These are phyloP conservation scores for Aurelia aurita complex sp. Pacific DNA, from an alignment of 30 jellyfish, hydroid and myxozoan genomes.

Conservation along the genomic window DNA sequence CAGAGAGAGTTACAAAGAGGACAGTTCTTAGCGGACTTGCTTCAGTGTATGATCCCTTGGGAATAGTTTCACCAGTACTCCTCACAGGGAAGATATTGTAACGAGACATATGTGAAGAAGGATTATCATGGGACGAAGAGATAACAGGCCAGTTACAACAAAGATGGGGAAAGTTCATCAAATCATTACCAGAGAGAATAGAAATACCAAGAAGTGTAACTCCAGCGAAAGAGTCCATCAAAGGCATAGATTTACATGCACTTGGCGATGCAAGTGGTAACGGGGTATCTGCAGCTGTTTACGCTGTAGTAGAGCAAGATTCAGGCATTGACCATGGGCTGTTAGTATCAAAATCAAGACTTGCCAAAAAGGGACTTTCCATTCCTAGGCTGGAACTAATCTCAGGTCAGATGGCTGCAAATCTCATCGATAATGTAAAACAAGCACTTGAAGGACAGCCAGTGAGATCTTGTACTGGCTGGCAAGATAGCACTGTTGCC, in stretches of 20 bases:
- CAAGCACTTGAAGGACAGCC: conserved; percentile 39
- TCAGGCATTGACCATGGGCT: conserved; percentile 32
- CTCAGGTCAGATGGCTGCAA: conserved; percentile 65
- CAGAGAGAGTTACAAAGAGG: conserved; percentile 38
- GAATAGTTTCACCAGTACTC: conserved; percentile 41
- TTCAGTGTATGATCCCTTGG: conserved; percentile 58
- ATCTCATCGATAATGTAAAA: conserved; percentile 26
- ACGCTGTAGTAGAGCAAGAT: conserved; percentile 35
- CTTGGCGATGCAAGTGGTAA: conserved; percentile 59
- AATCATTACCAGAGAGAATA: conserved; percentile 10
- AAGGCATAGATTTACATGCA: conserved; percentile 5
- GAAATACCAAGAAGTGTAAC: conserved; percentile 44
- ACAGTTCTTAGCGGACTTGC: conserved; percentile 32
- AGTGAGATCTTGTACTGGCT: conserved; percentile 11
- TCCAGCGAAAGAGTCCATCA: not conserved
- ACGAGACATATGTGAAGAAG: conserved; percentile 38
- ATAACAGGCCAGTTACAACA: conserved; percentile 9
- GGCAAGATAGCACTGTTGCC: conserved; percentile 66
- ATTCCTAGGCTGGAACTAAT: conserved; percentile 48
- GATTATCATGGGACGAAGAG: conserved; percentile 50
- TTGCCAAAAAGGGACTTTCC: conserved; percentile 14
- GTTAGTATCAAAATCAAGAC: conserved; percentile 41
- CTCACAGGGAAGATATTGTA: conserved; percentile 39
- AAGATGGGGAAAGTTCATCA: conserved; percentile 8
- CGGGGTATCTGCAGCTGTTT: conserved; percentile 23